phyloP scores from a whole-genome alignment of 1,140 invertebrate genomes.

The Globodera rostochiensis region DNA sequence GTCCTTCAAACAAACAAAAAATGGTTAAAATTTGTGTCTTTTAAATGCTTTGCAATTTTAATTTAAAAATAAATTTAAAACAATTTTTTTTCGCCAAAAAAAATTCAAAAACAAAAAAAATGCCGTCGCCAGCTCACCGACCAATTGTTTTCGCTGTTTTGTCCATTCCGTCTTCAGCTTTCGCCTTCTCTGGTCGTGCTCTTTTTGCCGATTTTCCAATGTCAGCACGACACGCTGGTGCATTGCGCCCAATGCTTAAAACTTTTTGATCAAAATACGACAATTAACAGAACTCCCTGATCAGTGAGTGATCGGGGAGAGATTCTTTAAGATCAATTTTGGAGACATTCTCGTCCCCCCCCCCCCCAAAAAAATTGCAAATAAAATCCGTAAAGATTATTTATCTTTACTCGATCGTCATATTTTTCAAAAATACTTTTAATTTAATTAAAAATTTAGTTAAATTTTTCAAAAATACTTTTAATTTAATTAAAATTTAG shows the following conservation, averaged over 20 bases:
- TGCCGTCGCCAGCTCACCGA: background rate
- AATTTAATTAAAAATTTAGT: background rate
- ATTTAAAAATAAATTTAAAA: no score
- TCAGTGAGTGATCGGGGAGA: no score
- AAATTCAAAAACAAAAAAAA: background rate
- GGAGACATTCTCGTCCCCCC: background rate
- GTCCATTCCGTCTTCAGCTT: slow-evolving; percentile 53
- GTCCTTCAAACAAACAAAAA: slow-evolving; percentile 29
- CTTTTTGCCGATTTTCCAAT: slow-evolving; percentile 55
- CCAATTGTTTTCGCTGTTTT: slow-evolving; percentile 50
- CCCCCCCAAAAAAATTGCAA: no score
- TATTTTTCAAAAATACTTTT: no score
- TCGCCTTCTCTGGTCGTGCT: slow-evolving; percentile 49
- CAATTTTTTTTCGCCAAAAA: no score
- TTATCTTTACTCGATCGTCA: no score
- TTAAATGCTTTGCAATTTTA: background rate
- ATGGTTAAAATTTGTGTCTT: background rate
- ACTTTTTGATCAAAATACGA: no score
- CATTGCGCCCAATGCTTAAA: background rate
- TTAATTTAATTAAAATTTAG: background rate
- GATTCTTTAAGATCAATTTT: background rate
- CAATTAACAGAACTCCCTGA: no score
- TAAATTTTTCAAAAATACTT: background rate
- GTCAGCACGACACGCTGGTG: slow-evolving; percentile 17
- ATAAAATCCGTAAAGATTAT: no score